phyloP scores from a whole-genome alignment of 2,888 invertebrate genomes.

The Eupeodes luniger region DNA sequence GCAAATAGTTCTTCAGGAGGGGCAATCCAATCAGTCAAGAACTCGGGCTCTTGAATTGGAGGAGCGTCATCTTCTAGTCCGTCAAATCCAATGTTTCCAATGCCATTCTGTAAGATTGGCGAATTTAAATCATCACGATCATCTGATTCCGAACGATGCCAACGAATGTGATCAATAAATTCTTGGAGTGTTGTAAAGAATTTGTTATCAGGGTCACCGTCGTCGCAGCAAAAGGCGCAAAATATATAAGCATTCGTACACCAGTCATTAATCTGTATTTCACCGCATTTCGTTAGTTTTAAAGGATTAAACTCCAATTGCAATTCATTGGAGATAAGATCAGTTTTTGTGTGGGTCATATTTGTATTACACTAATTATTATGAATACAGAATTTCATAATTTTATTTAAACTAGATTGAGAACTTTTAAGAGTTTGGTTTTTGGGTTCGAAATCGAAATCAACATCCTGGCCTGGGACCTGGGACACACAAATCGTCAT shows the following conservation, averaged over 20 bases:
- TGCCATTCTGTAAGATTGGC: slow-evolving; percentile 27
- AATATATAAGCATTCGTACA: slow-evolving; percentile 66
- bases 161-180: slow-evolving; percentile 64
- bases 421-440: slow-evolving; percentile 44
- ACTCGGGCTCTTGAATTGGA: slow-evolving; percentile 48
- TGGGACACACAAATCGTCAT: neutral
- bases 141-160: slow-evolving; percentile 69
- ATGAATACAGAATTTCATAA: slow-evolving; percentile 52
- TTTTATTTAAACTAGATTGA: slow-evolving; percentile 28
- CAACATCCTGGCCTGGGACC: slow-evolving; percentile 1
- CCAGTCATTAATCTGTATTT: slow-evolving; percentile 62
- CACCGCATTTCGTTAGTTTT: slow-evolving; percentile 66
- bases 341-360: slow-evolving; percentile 58
- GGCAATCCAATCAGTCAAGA: slow-evolving; percentile 62
- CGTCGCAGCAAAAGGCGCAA: slow-evolving; percentile 70
- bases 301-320: slow-evolving; percentile 60
- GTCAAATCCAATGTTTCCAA: slow-evolving; percentile 26
- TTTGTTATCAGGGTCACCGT: slow-evolving; percentile 47
- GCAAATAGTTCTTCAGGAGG: slow-evolving; percentile 66
- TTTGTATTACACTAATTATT: slow-evolving; percentile 3
- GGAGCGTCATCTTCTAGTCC: slow-evolving; percentile 38
- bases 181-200: slow-evolving; percentile 57
- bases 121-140: slow-evolving; percentile 53
- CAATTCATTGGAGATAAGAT: slow-evolving; percentile 51
- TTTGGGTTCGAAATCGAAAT: neutral